A percentile compares a stretch with the other conserved stretches of the same genome.
phyloP scores from a whole-genome alignment of 2,113 vertebrate species.

The Bos indicus region DNA sequence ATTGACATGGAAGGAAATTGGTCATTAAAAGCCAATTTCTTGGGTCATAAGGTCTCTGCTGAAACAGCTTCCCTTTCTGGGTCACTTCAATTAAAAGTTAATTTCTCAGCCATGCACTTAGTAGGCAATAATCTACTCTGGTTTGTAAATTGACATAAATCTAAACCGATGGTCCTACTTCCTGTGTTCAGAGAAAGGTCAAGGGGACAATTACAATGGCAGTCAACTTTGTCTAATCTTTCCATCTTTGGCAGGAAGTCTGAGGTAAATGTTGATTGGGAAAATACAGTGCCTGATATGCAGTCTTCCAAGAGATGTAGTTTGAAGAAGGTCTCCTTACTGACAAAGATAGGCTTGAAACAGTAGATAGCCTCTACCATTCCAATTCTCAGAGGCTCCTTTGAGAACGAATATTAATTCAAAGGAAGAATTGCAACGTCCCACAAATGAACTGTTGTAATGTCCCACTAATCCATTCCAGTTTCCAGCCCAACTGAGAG shows the following conservation, averaged over 20 bases:
- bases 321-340: neutral
- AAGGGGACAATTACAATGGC: constrained; percentile 47
- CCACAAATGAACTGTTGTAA: neutral
- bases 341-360: neutral
- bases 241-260: constrained; percentile 44
- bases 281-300: constrained; percentile 43
- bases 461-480: neutral
- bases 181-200: constrained; percentile 66
- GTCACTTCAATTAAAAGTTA: constrained; percentile 70
- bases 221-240: constrained; percentile 67
- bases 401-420: neutral
- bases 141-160: constrained; percentile 70
- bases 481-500: neutral
- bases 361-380: neutral
- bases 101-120: constrained; percentile 52
- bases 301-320: neutral
- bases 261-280: constrained; percentile 38
- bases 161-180: constrained; percentile 63
- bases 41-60: constrained; percentile 33
- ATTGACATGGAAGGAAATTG: constrained; percentile 63
- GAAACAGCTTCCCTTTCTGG: constrained; percentile 49
- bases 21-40: constrained; percentile 66
- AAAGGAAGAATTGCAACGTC: neutral
- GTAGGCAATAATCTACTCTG: constrained; percentile 50
- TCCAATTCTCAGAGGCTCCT: neutral